These are phyloP conservation scores for Cosmia trapezina DNA, from an alignment of 2,888 invertebrate genomes.

Conservation along the genomic window DNA sequence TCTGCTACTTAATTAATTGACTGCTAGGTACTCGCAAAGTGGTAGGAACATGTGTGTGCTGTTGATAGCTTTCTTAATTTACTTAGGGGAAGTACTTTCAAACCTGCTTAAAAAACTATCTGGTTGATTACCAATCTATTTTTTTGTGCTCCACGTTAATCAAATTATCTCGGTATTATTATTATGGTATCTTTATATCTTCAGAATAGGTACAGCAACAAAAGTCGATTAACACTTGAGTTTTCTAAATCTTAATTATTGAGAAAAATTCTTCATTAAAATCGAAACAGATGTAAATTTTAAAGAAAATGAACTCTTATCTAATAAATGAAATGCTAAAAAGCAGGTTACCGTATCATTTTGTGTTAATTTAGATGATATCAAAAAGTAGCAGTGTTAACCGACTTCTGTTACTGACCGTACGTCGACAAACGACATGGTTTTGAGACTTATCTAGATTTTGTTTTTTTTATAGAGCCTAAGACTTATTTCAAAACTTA, in stretches of 20 bases:
- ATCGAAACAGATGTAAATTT: too few relatives aligned
- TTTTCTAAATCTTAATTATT: too few relatives aligned
- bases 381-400: too few relatives aligned
- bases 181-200: conserved; percentile 24
- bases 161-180: conserved; percentile 20
- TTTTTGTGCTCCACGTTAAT: conserved; percentile 23
- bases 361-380: too few relatives aligned
- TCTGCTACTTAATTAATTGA: conserved; percentile 45
- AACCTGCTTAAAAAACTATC: conserved; percentile 14
- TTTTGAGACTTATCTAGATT: background rate
- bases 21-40: conserved; percentile 2
- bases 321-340: too few relatives aligned
- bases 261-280: too few relatives aligned
- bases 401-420: too few relatives aligned
- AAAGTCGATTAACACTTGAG: too few relatives aligned
- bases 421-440: background rate
- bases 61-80: conserved; percentile 30
- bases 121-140: conserved; percentile 32
- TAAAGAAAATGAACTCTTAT: too few relatives aligned
- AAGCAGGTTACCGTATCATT: too few relatives aligned
- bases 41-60: background rate
- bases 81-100: conserved; percentile 6
- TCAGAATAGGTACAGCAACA: too few relatives aligned
- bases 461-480: too few relatives aligned
- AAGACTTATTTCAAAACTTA: conserved; percentile 3